Evolutionary conservation across 2,797 vertebrate species (phyloP).

Genomic region (Tragelaphus eurycerus): DNA sequence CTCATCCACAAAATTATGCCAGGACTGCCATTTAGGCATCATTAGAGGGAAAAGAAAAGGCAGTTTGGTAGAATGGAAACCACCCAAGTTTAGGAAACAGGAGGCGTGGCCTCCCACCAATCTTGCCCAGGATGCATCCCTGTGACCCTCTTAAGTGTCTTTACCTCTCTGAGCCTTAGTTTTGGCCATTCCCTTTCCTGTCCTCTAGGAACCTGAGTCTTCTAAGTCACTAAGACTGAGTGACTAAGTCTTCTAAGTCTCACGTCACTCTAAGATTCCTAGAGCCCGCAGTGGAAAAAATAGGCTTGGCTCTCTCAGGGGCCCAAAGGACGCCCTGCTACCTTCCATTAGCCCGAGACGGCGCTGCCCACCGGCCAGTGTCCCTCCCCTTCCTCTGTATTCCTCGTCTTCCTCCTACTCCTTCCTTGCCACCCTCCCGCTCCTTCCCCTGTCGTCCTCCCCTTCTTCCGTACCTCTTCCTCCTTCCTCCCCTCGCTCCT

Average conservation of each 20-base stretch:
- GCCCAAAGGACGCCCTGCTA: neutral
- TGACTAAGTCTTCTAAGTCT: neutral
- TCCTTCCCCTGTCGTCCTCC: neutral
- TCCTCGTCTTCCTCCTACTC: neutral
- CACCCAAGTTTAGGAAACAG: neutral
- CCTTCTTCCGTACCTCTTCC: neutral
- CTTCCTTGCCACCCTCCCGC: neutral
- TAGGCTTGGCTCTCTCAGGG: neutral
- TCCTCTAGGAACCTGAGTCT: neutral
- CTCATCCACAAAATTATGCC: neutral
- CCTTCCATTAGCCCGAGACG: neutral
- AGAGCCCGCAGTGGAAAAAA: neutral
- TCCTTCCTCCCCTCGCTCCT: neutral
- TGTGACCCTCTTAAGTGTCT: neutral
- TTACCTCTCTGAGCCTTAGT: conserved; percentile 3
- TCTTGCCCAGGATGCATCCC: neutral
- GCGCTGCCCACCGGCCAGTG: neutral
- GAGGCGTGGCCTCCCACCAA: neutral
- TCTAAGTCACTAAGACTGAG: neutral
- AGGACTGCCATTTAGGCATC: neutral
- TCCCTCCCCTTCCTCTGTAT: conserved; percentile 27
- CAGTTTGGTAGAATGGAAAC: neutral
- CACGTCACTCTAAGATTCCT: neutral
- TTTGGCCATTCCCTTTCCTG: neutral
- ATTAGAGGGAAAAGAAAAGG: neutral